Base-by-base conservation (phyloP, 2,888 invertebrate species). In the Amiota mariae region DNA sequence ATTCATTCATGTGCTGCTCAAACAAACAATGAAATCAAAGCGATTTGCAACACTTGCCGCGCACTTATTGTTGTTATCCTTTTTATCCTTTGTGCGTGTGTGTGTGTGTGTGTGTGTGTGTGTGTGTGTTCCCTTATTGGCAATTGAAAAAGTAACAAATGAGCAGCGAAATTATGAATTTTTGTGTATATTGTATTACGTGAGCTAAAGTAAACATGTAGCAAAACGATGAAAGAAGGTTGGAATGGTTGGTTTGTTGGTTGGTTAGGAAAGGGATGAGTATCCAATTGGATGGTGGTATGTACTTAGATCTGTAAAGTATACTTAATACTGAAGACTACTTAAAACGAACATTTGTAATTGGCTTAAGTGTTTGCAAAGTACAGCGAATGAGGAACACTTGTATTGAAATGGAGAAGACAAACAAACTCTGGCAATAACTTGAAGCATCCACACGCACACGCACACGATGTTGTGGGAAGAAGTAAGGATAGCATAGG, bases 21-120 rank as follows among this genome's bases (percentile, higher is more conserved):
- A 66, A 71, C 74, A 75, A 78, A 84, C 84, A 84, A 84, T 81
- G 85, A 79, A 84, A 85, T 85, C 84, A 85, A 85, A 84, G 84
- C 84, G 85, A 84, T 84, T 84, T 75, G 84, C 82, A 80, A 84
- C 85, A 85, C 84, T 84, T 84, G 83, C 72, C 66, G 67, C 54
- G 70, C 49, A 49, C 51, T 18, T 68, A 12, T 68, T 12, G 9
- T 68, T 48, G 47, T 48, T 15, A 48, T n/a, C n/a, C 51, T 24
- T 13, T 54, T 54, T 49, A 59, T 11, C 59, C 20, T 57, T 15
- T 13, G 54, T n/a, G n/a, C 4, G 4, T n/a, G n/a, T n/a, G 12
- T 54, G 54, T 54, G 54, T 54, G 54, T 54, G 54, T 54, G 54
- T 54, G 54, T 54, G 54, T 54, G 54, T 54, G n/a, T n/a, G n/a